phyloP scores from a whole-genome alignment of 2,797 vertebrate genomes.

The Schizopygopsis pylzovi region DNA sequence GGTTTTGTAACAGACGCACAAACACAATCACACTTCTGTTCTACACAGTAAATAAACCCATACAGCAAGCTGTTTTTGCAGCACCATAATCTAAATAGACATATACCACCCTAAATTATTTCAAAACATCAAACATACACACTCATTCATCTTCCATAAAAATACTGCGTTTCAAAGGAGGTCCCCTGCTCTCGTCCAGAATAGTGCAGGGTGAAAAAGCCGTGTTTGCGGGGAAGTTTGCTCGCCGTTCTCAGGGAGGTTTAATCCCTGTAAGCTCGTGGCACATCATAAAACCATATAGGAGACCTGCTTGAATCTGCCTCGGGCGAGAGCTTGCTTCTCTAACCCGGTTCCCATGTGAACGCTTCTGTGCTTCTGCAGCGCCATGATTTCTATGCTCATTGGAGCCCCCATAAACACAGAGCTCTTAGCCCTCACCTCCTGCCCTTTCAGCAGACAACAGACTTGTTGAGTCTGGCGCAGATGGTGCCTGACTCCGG shows the following conservation, averaged over 20 bases:
- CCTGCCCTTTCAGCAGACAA: constrained; percentile 43
- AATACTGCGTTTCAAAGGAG: background rate
- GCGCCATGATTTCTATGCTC: constrained; percentile 38
- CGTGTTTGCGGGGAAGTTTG: background rate
- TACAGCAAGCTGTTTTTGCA: background rate
- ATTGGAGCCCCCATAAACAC: constrained; percentile 52
- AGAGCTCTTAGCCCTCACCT: constrained; percentile 52
- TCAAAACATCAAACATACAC: constrained; percentile 28
- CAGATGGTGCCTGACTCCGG: constrained; percentile 42
- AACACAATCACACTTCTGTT: constrained; percentile 54
- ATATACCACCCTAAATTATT: constrained; percentile 12
- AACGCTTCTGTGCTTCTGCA: constrained; percentile 33
- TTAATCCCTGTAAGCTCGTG: constrained; percentile 46
- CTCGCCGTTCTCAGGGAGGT: constrained; percentile 21
- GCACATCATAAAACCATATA: constrained; percentile 49
- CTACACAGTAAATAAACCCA: constrained; percentile 21
- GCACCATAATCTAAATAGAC: constrained; percentile 10
- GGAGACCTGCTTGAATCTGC: constrained; percentile 35
- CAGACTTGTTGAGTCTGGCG: constrained; percentile 47
- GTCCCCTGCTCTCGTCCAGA: constrained; percentile 2
- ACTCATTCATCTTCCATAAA: constrained; percentile 15
- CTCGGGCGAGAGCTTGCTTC: constrained; percentile 26
- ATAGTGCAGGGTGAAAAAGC: constrained; percentile 2
- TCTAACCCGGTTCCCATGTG: constrained; percentile 34
- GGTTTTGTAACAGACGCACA: constrained; percentile 24